A percentile compares a stretch with the other conserved stretches of the same genome.
Conservation (phyloP, 1,140 invertebrate species). For the Sinonovacula constricta region DNA sequence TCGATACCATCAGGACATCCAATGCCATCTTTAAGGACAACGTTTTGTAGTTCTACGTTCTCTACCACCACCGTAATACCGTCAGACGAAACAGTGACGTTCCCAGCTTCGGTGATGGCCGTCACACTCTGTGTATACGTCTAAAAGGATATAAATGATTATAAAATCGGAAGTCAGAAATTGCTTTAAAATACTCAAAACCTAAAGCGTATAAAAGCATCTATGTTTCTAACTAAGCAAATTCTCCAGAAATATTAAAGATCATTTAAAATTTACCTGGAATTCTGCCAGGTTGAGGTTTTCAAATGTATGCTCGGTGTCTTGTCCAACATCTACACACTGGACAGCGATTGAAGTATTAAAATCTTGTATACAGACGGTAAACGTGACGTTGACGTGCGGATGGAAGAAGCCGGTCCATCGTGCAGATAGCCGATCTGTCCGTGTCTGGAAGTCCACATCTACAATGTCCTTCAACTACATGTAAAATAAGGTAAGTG, state of each 20-base stretch:
- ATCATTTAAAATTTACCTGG: too few species aligned
- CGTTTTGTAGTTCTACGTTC: neutral
- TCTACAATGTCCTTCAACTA: conserved; percentile 1
- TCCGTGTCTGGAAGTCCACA: conserved; percentile 3
- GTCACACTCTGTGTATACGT: conserved; percentile 33
- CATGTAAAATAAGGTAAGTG: too few species aligned
- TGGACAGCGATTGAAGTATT: neutral
- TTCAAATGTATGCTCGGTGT: neutral
- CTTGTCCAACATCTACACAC: neutral
- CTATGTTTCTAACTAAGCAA: too few species aligned
- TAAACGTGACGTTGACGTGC: neutral
- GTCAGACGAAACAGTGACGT: conserved; percentile 29
- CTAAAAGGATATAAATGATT: conserved; percentile 7
- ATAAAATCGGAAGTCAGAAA: too few species aligned
- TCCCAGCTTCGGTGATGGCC: conserved; percentile 26
- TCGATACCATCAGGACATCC: too few species aligned
- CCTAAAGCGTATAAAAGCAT: too few species aligned
- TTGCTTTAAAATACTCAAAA: too few species aligned
- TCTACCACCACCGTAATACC: conserved; percentile 35
- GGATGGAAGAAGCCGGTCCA: conserved; percentile 18
- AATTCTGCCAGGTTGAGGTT: too few species aligned
- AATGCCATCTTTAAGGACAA: conserved; percentile 1
- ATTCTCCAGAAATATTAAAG: too few species aligned
- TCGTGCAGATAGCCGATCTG: neutral
- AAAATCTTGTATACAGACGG: neutral